Evolutionary conservation across 2,797 vertebrate species (phyloP), one percentile per base, ranked within the genome.

Genomic region (Lutjanus argentimaculatus): DNA sequence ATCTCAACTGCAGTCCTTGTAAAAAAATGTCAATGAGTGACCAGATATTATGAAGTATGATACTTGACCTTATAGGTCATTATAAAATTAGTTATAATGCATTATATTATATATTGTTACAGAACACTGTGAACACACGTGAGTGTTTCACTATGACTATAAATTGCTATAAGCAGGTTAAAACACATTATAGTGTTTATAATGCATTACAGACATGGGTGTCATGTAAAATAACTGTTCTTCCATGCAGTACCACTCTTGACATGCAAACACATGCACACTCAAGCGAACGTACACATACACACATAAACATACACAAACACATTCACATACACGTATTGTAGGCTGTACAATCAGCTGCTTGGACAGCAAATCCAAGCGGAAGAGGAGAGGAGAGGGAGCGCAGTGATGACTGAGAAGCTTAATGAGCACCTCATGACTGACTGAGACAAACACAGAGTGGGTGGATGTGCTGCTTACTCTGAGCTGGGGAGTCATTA

Each of bases 351-450:
- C 30, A 68, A 59, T 80, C 67, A 70, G 75, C 53, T 49, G 64
- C 46, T 69, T 7, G 49, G 45, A 59, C 14, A 17, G 62, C 52
- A 82, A 84, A 90, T 83, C 83, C 67, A 68, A 69, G 72, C 52
- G 7, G 73, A 62, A 56, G 72, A 65, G 22, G 12, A 63, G n/a
- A 10, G 13, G 56, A 15, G 25, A 7, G 30, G 66, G 43, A 75
- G 64, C 78, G 48, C 52, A 57, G 51, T 58, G 40, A 42, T 55
- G 67, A 69, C 67, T n/a, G 82, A 72, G 46, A 57, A 48, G 56
- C 70, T 76, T 78, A 78, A 90, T 74, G 76, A 87, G 57, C 52
- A 25, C 67, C 80, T 67, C 76, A 74, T 74, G 80, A 87, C 81
- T 17, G 61, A 59, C 4, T 14, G 46, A 74, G 61, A 67, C 45